Conservation (phyloP, 2,888 invertebrate genomes). For the Idaea aversata region DNA sequence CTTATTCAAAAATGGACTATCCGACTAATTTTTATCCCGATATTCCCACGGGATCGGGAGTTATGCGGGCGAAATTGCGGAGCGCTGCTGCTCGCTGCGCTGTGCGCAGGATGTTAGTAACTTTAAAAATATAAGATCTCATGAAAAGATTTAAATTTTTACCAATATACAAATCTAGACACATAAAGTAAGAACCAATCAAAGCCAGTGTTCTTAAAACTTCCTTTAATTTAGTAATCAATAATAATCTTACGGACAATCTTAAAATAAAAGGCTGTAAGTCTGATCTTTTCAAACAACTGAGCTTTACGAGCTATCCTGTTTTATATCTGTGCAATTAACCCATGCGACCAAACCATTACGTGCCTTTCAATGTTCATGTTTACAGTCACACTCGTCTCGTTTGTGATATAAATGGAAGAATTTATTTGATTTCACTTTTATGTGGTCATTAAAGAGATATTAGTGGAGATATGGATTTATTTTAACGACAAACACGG, state of each 20-base stretch:
- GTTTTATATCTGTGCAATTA: constrained; percentile 31
- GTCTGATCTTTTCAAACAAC: neutral
- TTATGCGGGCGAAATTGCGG: too few relatives aligned
- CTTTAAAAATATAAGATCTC: too few relatives aligned
- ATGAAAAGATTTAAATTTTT: too few relatives aligned
- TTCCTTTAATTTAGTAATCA: neutral
- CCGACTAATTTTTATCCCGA: too few relatives aligned
- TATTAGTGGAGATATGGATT: neutral
- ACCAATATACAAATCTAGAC: too few relatives aligned
- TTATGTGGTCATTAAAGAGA: neutral
- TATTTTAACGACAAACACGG: too few relatives aligned
- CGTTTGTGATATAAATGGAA: neutral
- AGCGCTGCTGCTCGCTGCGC: too few relatives aligned
- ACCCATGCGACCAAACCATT: constrained; percentile 16
- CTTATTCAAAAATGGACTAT: too few relatives aligned
- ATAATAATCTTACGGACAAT: neutral
- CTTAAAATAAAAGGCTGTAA: neutral
- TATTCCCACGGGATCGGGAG: too few relatives aligned
- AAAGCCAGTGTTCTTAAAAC: too few relatives aligned
- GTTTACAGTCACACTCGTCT: neutral
- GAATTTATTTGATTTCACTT: constrained; percentile 3
- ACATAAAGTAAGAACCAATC: too few relatives aligned
- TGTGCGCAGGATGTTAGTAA: too few relatives aligned
- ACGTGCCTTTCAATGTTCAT: constrained; percentile 3
- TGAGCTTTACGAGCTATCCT: neutral